phyloP scores from a whole-genome alignment of 2,113 vertebrate genomes.

The Pagrus major region DNA sequence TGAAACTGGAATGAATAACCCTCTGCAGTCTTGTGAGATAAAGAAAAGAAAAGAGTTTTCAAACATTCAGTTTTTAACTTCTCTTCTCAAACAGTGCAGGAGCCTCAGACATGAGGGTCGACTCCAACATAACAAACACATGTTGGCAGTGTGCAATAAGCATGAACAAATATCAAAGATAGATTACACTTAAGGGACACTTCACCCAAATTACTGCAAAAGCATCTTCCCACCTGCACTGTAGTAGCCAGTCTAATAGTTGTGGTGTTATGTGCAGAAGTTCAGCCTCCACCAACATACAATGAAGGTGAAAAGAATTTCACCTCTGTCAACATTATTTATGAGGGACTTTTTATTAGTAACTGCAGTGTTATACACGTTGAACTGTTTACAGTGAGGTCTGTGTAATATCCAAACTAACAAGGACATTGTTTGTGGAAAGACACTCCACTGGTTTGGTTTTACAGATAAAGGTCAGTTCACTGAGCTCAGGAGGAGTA shows the following conservation, averaged over 20 bases:
- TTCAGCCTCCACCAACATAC: neutral
- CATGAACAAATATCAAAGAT: neutral
- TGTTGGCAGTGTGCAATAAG: neutral
- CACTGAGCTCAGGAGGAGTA: neutral
- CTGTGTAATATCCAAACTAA: neutral
- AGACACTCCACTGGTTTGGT: neutral
- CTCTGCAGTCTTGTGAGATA: neutral
- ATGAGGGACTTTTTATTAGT: neutral
- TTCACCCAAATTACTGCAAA: neutral
- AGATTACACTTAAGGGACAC: neutral
- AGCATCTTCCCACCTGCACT: too few species aligned
- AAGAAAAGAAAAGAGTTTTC: neutral
- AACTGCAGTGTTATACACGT: neutral
- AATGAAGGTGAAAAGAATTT: neutral
- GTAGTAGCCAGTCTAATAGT: neutral
- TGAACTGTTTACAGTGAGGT: neutral
- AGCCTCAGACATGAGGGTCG: neutral
- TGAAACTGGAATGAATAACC: neutral
- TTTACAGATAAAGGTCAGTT: conserved; percentile 10
- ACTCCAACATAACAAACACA: neutral
- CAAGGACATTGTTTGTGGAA: neutral
- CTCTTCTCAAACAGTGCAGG: neutral
- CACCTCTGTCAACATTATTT: neutral
- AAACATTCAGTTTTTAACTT: too few species aligned
- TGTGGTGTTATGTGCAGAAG: neutral